Evolutionary conservation across 2,797 vertebrate species (phyloP), one percentile per base, ranked within the genome.

Genomic region (Micromesistius poutassou): DNA sequence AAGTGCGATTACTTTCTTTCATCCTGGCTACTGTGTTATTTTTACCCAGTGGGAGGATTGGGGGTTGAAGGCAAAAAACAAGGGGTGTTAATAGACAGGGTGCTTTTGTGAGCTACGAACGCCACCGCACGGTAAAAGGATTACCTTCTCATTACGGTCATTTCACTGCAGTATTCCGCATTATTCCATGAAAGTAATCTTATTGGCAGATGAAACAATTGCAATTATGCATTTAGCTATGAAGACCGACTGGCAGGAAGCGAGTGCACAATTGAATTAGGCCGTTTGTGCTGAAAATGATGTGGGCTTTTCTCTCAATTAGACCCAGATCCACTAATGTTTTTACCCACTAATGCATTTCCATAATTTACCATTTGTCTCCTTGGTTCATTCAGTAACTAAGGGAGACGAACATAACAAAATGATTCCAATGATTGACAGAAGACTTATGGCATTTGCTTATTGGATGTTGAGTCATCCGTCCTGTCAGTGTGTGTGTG

Each of bases 111-210:
- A 86, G 92, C 89, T 92, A 93, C 91, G 83, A 85, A 84, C 83
- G 88, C 88, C 87, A 88, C 87, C 86, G 89, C 86, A 80, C 84
- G 86, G 88, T 89, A 91, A 92, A 90, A 76, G 86, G 87, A 91
- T 92, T 92, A 91, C 87, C 82, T 79, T 83, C 88, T 88, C 81
- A 86, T 89, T 85, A 89, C 89, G 91, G 87, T 90, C 86, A 86
- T 85, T 80, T 83, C 83, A 85, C 75, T 80, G 79, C 85, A 77
- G 74, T 89, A 90, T 89, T 88, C 80, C 81, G 77, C 83, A 87
- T 84, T 90, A 88, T 92, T 87, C 82, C 79, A 87, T 89, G 92
- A 75, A 66, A 87, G 81, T 90, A 88, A 92, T 92, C 85, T 88
- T 84, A 87, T 91, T 88, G 76, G 86, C 85, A 85, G 82, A 88